Evolutionary conservation across 2,888 invertebrate species (phyloP).

Genomic region (Augiades crinisus): DNA sequence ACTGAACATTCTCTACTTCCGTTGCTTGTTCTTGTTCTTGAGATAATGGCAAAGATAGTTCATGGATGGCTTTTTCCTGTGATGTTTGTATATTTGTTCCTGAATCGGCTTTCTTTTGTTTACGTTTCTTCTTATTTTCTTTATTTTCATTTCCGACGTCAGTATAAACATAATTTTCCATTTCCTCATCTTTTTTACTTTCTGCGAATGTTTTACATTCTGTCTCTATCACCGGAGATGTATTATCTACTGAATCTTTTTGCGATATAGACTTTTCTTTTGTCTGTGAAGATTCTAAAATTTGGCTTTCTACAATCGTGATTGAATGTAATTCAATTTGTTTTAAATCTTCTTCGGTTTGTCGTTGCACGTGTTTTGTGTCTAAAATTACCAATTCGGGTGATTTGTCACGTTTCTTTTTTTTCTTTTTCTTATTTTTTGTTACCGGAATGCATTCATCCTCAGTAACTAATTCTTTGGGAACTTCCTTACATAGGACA

Average conservation of each 20-base stretch:
- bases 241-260: background rate
- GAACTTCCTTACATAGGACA: background rate
- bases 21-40: conserved; percentile 35
- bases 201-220: background rate
- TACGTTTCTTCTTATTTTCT: conserved; percentile 34
- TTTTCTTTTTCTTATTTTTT: conserved; percentile 37
- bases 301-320: background rate
- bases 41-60: conserved; percentile 19
- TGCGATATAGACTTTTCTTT: background rate
- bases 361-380: conserved; percentile 25
- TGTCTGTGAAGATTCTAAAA: background rate
- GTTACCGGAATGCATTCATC: conserved; percentile 12
- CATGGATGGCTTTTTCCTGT: conserved; percentile 30
- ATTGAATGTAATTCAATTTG: background rate
- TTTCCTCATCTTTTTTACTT: background rate
- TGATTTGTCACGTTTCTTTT: conserved; percentile 35
- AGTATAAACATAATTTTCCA: conserved; percentile 6
- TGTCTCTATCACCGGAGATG: background rate
- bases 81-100: conserved; percentile 35
- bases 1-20: conserved; percentile 38
- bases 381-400: conserved; percentile 15
- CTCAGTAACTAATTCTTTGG: background rate
- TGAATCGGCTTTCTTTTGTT: conserved; percentile 34
- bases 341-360: background rate
- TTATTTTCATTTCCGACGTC: conserved; percentile 6